Conservation (phyloP, 2,797 vertebrate genomes). For the Monodelphis domestica region DNA sequence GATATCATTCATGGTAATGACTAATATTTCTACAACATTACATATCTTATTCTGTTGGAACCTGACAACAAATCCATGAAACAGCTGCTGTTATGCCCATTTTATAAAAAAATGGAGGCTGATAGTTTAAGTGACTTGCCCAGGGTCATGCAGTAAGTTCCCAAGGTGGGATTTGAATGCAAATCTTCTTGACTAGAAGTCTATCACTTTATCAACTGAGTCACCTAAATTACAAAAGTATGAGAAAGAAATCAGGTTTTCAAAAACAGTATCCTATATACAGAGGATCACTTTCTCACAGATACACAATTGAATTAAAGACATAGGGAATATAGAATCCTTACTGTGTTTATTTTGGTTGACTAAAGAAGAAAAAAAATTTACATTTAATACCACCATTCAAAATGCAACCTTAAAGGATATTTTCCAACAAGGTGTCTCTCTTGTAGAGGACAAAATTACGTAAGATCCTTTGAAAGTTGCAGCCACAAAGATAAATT, state of each 20-base stretch:
- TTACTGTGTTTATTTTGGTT: background rate
- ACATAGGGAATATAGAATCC: background rate
- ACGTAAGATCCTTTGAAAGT: background rate
- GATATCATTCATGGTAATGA: background rate
- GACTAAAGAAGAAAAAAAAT: background rate
- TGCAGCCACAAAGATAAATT: background rate
- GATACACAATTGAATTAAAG: background rate
- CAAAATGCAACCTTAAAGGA: background rate
- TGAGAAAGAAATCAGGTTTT: no score
- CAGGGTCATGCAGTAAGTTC: background rate
- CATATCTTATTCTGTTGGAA: background rate
- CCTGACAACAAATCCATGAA: background rate
- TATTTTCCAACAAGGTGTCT: background rate
- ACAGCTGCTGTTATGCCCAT: background rate
- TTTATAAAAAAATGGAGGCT: background rate
- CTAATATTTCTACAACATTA: background rate
- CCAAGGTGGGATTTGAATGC: background rate
- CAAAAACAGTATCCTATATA: background rate
- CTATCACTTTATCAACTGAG: no score
- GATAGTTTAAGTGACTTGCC: background rate
- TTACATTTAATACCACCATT: background rate
- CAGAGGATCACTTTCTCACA: background rate
- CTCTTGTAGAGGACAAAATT: background rate
- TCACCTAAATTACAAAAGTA: background rate
- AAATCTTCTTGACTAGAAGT: background rate